Conservation (phyloP, 1,140 invertebrate genomes). For the Drosophila bocki region DNA sequence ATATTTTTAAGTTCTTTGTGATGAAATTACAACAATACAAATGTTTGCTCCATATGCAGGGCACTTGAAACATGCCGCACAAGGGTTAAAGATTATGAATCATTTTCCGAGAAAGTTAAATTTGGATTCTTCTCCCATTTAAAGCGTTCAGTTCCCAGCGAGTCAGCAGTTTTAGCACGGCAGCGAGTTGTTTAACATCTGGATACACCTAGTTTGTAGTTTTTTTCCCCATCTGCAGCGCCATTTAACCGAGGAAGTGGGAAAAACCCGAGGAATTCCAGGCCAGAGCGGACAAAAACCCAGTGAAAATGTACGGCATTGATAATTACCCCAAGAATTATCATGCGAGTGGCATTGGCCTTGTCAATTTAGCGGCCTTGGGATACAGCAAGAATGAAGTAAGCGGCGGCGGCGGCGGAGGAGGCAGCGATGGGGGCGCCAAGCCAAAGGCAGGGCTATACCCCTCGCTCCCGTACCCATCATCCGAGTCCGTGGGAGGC, state of each 20-base stretch:
- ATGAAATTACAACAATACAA: not conserved
- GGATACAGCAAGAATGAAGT: constrained; percentile 81
- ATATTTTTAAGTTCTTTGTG: not conserved
- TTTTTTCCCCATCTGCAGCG: constrained; percentile 31
- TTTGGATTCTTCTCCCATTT: constrained; percentile 78
- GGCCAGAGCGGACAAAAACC: constrained; percentile 3
- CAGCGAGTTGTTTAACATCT: constrained; percentile 44
- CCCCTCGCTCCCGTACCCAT: constrained; percentile 75
- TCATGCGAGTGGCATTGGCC: constrained; percentile 81
- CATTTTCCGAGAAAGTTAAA: constrained; percentile 75
- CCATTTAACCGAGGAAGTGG: constrained; percentile 38
- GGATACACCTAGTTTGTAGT: constrained; percentile 23
- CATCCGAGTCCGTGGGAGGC: constrained; percentile 60
- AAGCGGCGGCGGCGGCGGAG: constrained; percentile 22
- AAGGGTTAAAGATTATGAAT: constrained; percentile 73
- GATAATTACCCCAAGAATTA: constrained; percentile 84
- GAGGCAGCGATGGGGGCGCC: constrained; percentile 5
- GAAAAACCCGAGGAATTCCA: constrained; percentile 8
- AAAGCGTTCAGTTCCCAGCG: constrained; percentile 65
- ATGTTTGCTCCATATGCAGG: no score
- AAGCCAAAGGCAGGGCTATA: constrained; percentile 70
- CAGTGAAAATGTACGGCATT: constrained; percentile 69
- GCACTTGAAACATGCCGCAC: not conserved
- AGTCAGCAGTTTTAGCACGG: constrained; percentile 70
- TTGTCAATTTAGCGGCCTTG: constrained; percentile 78